Evolutionary conservation across 2,113 vertebrate genomes (phyloP), one percentile per base, ranked within the genome.

Genomic region (Gnathonemus longibarbis): DNA sequence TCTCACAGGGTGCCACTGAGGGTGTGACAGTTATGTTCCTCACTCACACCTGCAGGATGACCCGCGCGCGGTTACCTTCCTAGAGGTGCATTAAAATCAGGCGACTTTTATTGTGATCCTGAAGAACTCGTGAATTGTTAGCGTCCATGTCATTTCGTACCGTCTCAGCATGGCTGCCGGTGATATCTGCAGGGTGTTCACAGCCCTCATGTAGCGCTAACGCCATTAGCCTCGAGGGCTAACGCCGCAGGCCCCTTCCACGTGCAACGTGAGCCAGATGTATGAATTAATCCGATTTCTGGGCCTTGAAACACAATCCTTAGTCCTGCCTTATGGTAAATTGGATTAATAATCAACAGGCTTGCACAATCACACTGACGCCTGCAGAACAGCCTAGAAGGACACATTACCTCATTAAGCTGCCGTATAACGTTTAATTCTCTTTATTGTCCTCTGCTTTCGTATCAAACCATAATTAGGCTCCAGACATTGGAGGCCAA

Each of bases 301-400:
- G 70, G 90, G 90, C 83, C 52, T 42, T 70, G 13, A 91, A 88
- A 50, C 24, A 39, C 52, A 45, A 46, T 56, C 87, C 45, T 90
- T 92, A 93, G 92, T 90, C 89, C 92, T 93, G 91, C 92, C 94
- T 92, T 91, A 88, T 90, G 91, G 90, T 93, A 92, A 94, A 94
- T 91, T 84, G 92, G 90, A 93, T 93, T 93, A 93, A 92, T 83
- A 45, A 92, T 92, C 93, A 92, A 90, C 89, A 89, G 85, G 88
- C 91, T 93, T 89, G 92, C 93, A 89, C 90, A 92, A 90, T 91
- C 90, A 93, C 91, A 92, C 93, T 89, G 87, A 90, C 91, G 24
- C 89, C 92, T n/a, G 62, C 84, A 53, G 66, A 89, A 90, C 53
- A 90, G 74, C 83, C 70, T 83, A 35, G 56, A 77, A 88, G 88